Evolutionary conservation across 2,113 vertebrate genomes (phyloP), one percentile per base, ranked within the genome.

Genomic region (Arenaria interpres): DNA sequence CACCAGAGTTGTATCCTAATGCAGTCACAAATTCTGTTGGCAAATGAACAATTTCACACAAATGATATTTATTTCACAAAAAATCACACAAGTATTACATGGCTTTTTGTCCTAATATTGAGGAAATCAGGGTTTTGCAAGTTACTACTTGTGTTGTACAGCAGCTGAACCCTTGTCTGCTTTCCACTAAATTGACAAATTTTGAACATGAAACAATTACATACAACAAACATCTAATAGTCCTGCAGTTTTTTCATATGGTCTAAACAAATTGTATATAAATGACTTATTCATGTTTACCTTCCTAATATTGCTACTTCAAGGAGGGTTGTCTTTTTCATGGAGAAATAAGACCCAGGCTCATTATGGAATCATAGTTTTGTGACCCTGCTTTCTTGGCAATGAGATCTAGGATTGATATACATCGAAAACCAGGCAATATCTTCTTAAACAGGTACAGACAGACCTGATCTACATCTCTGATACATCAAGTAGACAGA

Each of bases 11-110:
- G 32, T 95, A 80, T 74, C 79, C 82, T 39, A 77, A 90, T 20
- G 4, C 17, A 74, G 30, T 59, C 22, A 59, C 17, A 82, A 59
- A 68, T 88, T 85, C 67, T 90, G 45, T 50, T 85, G 62, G 63
- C n/a, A 95, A 90, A 94, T 54, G 45, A 93, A 82, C n/a, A 96
- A 73, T 91, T 94, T 91, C 81, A 96, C 67, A 93, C 59, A 91
- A 95, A 91, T 96, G 96, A 48, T 23, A 48, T 23, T 48, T 48
- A 23, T 23, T 48, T 48, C 48, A 48, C 22, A 48, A 48, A 48
- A 48, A 48, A 48, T 48, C 48, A 48, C 22, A 48, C 48, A 48
- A 48, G 7, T 46, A 83, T 71, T 80, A 62, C 48, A 79, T 80
- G 37, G 24, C 2, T 85, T 85, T 93, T 93, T 85, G 45, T 80